Base-by-base conservation (phyloP, 2,888 invertebrate species). In the Eilema depressum region DNA sequence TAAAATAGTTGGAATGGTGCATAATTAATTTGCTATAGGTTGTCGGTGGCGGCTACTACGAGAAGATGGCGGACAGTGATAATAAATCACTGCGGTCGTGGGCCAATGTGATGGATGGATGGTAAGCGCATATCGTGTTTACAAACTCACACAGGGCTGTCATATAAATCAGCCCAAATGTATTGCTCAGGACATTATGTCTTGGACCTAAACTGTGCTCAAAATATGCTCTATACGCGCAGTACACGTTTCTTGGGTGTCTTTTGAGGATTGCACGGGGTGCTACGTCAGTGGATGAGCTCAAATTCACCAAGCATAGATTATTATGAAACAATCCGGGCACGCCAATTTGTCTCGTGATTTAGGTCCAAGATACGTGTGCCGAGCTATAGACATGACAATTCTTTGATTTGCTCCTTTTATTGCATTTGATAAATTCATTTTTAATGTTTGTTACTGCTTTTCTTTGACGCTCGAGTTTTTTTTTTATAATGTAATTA, bases 71-170 rank as follows among this genome's bases (percentile, higher is more conserved):
- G 79, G 81, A 70, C 66, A 74, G 73, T 77, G 37, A 73, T 83
- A 82, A 89, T 91, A 87, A 89, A 91, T 90, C 88, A 89, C 82
- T 77, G 76, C 75, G 76, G 77, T 79, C 81, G 88, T 85, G 85
- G 83, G 80, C 77, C 67, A 80, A 71, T 68, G 79, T 91, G 90
- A 91, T 91, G 82, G 86, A 91, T 91, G 80, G 76, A 72, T 78
- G 82, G 82, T 81, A 70, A 69, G 81, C 84, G 83, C 84, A 80
- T 75, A 26, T 75, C 75, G 61, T 77, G 71, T 74, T 75, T 70
- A 78, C 70, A 74, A 63, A 41, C 30, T 59, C 14, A 28, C 14
- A 33, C 28, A 65, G 37, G 37, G 41, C 26, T 41, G 37, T 20
- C 28, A n/a, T 17, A 14, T 41, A n/a, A 20, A 25, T 41, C 12